phyloP scores from a whole-genome alignment of 2,113 vertebrate species.

The Picathartes gymnocephalus region DNA sequence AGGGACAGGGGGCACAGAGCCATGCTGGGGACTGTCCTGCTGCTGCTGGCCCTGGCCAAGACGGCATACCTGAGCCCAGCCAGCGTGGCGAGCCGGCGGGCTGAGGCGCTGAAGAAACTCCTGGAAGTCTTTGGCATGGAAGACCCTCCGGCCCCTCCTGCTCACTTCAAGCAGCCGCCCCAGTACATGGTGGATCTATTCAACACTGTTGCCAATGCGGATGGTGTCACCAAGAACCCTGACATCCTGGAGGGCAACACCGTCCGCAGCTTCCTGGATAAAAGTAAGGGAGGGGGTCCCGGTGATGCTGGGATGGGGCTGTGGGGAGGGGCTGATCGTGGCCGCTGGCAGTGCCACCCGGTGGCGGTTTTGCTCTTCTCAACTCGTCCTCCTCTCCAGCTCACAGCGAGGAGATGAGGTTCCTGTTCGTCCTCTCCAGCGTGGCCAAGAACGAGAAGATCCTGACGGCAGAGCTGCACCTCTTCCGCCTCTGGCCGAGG shows the following conservation, averaged over 20 bases:
- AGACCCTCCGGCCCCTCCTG: constrained; percentile 72
- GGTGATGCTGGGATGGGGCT: background rate
- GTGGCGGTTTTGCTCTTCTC: background rate
- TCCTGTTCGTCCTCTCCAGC: constrained; percentile 81
- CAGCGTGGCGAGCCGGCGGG: constrained; percentile 56
- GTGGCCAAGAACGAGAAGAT: constrained; percentile 83
- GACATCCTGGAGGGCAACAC: constrained; percentile 85
- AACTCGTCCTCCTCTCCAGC: constrained; percentile 48
- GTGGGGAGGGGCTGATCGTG: rapidly evolving
- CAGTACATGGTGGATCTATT: constrained; percentile 94
- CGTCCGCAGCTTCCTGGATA: constrained; percentile 88
- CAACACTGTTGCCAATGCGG: constrained; percentile 82
- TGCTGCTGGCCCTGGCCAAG: constrained; percentile 33
- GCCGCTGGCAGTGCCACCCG: rapidly evolving
- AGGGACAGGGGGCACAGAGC: background rate
- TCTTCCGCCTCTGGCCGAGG: constrained; percentile 81
- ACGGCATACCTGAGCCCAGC: background rate
- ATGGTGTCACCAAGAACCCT: constrained; percentile 86
- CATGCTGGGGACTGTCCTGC: constrained; percentile 21
- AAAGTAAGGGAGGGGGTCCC: constrained; percentile 72
- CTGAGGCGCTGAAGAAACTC: constrained; percentile 81
- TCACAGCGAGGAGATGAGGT: constrained; percentile 76
- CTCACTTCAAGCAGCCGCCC: constrained; percentile 76
- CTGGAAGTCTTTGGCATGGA: constrained; percentile 90
- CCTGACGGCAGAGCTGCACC: constrained; percentile 85